Percentiles rank a stretch among this genome's conserved stretches.
These are phyloP conservation scores for Spea multiplicata DNA, from an alignment of 2,113 vertebrate genomes.

Conservation along the genomic window DNA sequence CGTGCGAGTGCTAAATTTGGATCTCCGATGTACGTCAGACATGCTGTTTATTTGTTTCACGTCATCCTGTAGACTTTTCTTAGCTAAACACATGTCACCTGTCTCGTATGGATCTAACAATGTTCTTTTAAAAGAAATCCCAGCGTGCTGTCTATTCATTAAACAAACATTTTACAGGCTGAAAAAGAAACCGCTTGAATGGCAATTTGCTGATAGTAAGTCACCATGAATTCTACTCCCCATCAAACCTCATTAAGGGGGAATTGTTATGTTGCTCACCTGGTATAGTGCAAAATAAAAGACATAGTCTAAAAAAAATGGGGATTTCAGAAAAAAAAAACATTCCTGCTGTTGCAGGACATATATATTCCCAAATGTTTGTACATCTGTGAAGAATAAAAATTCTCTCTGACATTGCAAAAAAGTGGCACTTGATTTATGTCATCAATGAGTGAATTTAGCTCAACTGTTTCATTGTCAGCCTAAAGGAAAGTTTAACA, in stretches of 20 bases:
- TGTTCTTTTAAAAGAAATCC: constrained; percentile 29
- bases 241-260: constrained; percentile 40
- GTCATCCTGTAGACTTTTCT: constrained; percentile 12
- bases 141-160: constrained; percentile 33
- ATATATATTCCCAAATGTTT: too few species aligned
- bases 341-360: too few species aligned
- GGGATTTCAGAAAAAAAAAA: too few species aligned
- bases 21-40: neutral
- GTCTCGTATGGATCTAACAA: constrained; percentile 29
- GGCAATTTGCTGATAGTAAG: constrained; percentile 45
- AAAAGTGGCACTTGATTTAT: too few species aligned
- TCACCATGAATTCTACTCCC: constrained; percentile 40
- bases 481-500: too few species aligned
- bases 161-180: constrained; percentile 35
- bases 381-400: too few species aligned
- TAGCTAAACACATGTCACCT: constrained; percentile 38
- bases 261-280: constrained; percentile 43
- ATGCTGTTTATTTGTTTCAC: constrained; percentile 35
- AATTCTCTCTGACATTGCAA: too few species aligned
- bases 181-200: constrained; percentile 41
- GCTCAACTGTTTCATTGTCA: too few species aligned
- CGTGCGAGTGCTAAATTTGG: constrained; percentile 11
- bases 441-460: too few species aligned
- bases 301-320: constrained; percentile 21
- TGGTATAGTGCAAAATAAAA: constrained; percentile 39